Base-by-base conservation (phyloP, 2,888 invertebrate genomes). In the Caenorhabditis sp. region DNA sequence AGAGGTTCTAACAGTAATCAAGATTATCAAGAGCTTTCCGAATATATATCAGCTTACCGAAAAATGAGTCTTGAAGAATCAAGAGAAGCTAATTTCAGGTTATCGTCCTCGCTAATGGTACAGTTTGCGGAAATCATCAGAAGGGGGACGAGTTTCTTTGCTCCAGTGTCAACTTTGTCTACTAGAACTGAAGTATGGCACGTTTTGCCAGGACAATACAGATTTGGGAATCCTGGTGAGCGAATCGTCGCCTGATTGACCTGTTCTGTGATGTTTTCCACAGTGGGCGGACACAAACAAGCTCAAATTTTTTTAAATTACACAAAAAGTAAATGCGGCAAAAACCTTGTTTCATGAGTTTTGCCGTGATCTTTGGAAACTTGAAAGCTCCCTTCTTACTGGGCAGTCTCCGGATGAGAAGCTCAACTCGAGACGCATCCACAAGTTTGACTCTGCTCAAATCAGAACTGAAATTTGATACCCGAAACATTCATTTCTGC, bases 361-460 rank as follows among this genome's bases (percentile, higher is more conserved):
- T 56, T 7, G 58, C 68, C 24, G 52, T 68, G 8, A 68, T 68
- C 3, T 45, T 30, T 6, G 70, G 70, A 11, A 52, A 17, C 1
- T 22, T 17, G 37, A 22, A 70, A 0, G 2, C 4, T 22, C 11
- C 45, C 15, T 7, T 2, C 0, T 20, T 9, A n/a, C 3, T 11
- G 1, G 11, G 1, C 1, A 13, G 1, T 0, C n/a, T 15, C 22
- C 41, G 32, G 17, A 70, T 52, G 0, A 37, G 0, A 13, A 70
- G 35, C 30, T 70, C 70, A 5, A 70, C 70, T 53, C 24, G 43
- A 7, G 32, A 52, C 2, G 59, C 52, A 35, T 70, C 70, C 4
- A 53, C 59, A 6, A 70, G 15, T 13, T 22, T 35, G 1, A 22
- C 20, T 1, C 70, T 24, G 7, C 17, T 59, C 1, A 3, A 6